Evolutionary conservation across 2,797 vertebrate genomes (phyloP), one percentile per base, ranked within the genome.

Genomic region (Pseudocheirus occidentalis): DNA sequence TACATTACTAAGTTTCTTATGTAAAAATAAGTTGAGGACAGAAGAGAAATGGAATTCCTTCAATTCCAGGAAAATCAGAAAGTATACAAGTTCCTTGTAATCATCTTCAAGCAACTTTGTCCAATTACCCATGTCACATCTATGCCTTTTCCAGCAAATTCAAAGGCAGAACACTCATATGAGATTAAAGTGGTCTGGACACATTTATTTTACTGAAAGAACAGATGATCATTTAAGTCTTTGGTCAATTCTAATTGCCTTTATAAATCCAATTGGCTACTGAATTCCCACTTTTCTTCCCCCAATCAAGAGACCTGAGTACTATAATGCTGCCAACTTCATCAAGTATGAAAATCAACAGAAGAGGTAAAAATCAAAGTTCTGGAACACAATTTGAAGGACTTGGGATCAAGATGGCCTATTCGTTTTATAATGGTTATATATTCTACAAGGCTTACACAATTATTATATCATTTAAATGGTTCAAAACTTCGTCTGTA

Each of bases 401-500:
- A 93, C 52, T 34, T n/a, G 90, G 95, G 96, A 92, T 12, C 16
- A 96, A 93, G 56, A 55, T 5, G 13, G 31, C 91, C 66, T 18
- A 59, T 54, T 54, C 58, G 66, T 96, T 96, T 96, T 93, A 94
- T 54, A 92, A 14, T 87, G 62, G 40, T 11, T 90, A 62, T 3
- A 81, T 87, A 90, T 96, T 96, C 24, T 0, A 95, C 93, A 95
- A 29, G 66, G 95, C 95, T 94, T 96, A 34, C 89, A 97, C 94
- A 96, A 97, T 90, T 46, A 55, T 62, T 96, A 87, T 93, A 56
- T 96, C 97, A 97, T 97, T 97, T 95, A 97, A 97, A 98, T 81
- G 10, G 40, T 95, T 95, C 1, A 90, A 34, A 95, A 92, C 91
- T 97, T 96, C 96, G 97, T 97, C 97, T 98, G 97, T 53, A 96